These are phyloP conservation scores for Semotilus atromaculatus DNA, from an alignment of 2,797 vertebrate species.

Conservation along the genomic window DNA sequence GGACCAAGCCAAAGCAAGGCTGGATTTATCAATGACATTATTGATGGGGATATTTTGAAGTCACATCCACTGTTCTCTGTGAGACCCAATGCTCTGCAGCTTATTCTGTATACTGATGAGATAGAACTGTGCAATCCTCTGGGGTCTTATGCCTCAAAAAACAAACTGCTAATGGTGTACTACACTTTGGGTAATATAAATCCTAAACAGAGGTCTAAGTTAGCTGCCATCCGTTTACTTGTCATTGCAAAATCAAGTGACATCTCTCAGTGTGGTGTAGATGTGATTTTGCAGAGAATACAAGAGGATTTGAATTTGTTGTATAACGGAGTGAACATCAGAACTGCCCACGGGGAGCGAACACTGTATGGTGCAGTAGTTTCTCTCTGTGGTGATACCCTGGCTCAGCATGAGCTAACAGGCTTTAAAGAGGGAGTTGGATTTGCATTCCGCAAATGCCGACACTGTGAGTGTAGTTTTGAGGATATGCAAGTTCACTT, in stretches of 20 bases:
- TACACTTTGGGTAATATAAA: constrained; percentile 48
- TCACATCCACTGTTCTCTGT: constrained; percentile 58
- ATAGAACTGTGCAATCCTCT: constrained; percentile 41
- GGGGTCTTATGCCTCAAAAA: neutral
- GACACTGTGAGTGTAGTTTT: constrained; percentile 35
- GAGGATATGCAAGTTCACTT: constrained; percentile 14
- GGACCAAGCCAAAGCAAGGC: constrained; percentile 33
- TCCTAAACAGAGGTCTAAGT: constrained; percentile 40
- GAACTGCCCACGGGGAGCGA: too few relatives aligned
- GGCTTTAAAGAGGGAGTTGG: constrained; percentile 51
- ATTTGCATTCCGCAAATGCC: constrained; percentile 23
- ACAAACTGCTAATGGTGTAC: constrained; percentile 43
- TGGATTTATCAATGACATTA: constrained; percentile 57
- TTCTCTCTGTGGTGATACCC: constrained; percentile 25
- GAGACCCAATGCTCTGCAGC: constrained; percentile 52
- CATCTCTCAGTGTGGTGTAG: neutral
- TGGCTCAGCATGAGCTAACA: constrained; percentile 43
- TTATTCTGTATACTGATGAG: constrained; percentile 45
- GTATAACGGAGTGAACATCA: too few relatives aligned
- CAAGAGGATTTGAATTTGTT: too few relatives aligned
- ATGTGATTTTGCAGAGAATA: too few relatives aligned
- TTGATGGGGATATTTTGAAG: constrained; percentile 56
- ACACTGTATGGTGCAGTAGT: constrained; percentile 20
- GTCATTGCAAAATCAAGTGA: constrained; percentile 19
- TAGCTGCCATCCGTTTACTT: constrained; percentile 18